Percentiles rank a stretch among this genome's conserved stretches.
Evolutionary conservation across 2,888 invertebrate species (phyloP).

Genomic region (Cylindroiulus punctatus): DNA sequence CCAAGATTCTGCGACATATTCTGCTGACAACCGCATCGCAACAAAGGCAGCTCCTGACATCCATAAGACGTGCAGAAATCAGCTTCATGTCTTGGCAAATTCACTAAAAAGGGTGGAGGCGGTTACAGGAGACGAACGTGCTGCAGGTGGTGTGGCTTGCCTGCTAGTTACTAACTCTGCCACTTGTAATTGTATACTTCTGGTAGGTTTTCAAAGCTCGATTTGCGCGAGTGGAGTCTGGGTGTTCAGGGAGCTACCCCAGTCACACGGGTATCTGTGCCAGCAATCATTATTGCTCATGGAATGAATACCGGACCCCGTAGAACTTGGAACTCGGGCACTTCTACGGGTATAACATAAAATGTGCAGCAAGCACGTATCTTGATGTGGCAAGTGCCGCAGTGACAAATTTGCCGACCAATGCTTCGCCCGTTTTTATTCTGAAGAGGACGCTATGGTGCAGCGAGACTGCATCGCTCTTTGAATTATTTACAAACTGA

Average conservation of each 20-base stretch:
- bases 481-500: too few relatives aligned
- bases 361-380: not conserved
- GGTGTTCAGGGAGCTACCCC: not conserved
- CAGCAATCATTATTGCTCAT: too few relatives aligned
- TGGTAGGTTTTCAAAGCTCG: not conserved
- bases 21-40: not conserved
- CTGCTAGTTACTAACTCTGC: not conserved
- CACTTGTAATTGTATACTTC: not conserved
- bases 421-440: too few relatives aligned
- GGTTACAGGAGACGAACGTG: not conserved
- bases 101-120: conserved; percentile 11
- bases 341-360: not conserved
- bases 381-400: not conserved
- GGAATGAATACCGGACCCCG: too few relatives aligned
- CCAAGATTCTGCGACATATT: too few relatives aligned
- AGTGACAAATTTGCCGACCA: too few relatives aligned
- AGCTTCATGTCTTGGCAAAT: not conserved
- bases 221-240: not conserved
- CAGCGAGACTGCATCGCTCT: not conserved
- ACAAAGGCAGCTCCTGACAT: not conserved
- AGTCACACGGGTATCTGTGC: too few relatives aligned
- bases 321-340: too few relatives aligned
- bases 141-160: not conserved
- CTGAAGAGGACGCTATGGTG: not conserved
- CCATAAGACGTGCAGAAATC: not conserved